A percentile compares a stretch with the other conserved stretches of the same genome.
Evolutionary conservation across 1,140 invertebrate genomes (phyloP).

Genomic region (Calephelis virginiensis): DNA sequence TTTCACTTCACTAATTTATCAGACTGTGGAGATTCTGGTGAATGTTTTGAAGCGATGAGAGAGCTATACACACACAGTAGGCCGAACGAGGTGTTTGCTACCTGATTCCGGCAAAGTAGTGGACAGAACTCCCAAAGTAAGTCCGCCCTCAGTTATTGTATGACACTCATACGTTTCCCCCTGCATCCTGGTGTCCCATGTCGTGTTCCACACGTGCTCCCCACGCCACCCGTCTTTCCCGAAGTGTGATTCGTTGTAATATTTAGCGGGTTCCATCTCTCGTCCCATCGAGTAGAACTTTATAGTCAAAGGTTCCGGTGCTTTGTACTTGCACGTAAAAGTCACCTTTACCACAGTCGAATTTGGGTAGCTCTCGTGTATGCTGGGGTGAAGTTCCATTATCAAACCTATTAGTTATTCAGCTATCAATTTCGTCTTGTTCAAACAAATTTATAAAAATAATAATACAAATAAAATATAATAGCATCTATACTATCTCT

Average conservation of each 20-base stretch:
- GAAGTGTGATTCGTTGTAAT: constrained; percentile 46
- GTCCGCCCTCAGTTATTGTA: constrained; percentile 52
- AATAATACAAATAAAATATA: constrained; percentile 5
- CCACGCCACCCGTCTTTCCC: constrained; percentile 54
- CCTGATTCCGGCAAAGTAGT: constrained; percentile 61
- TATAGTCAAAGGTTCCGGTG: constrained; percentile 58
- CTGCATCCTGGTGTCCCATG: constrained; percentile 49
- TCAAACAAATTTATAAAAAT: neutral
- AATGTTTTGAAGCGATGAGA: neutral
- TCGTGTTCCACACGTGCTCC: constrained; percentile 48
- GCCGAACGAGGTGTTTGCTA: constrained; percentile 34
- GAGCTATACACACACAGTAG: constrained; percentile 19
- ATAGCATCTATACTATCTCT: neutral
- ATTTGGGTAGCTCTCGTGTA: constrained; percentile 39
- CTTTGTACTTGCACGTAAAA: constrained; percentile 61
- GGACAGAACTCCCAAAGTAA: constrained; percentile 56
- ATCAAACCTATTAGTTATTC: constrained; percentile 47
- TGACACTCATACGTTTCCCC: constrained; percentile 57
- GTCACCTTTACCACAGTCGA: constrained; percentile 42
- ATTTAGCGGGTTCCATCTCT: constrained; percentile 43
- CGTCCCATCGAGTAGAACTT: constrained; percentile 52
- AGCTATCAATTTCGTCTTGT: neutral
- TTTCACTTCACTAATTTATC: neutral
- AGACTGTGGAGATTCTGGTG: neutral
- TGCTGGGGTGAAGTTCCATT: constrained; percentile 65